phyloP scores from a whole-genome alignment of 2,113 vertebrate species.

The Leptosomus discolor region DNA sequence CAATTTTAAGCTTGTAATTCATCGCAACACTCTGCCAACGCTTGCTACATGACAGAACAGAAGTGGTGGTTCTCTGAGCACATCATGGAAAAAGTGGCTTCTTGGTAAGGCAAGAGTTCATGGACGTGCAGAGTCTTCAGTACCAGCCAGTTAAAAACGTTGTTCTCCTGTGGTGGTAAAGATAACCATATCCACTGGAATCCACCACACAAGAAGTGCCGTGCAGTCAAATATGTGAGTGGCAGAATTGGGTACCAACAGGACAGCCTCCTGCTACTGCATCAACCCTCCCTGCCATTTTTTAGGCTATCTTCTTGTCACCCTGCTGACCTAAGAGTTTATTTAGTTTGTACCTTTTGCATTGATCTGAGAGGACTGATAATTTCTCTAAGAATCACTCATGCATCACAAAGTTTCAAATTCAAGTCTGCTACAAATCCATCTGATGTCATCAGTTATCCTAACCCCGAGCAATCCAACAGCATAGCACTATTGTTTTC shows the following conservation, averaged over 20 bases:
- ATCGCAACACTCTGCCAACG: neutral
- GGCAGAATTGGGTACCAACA: neutral
- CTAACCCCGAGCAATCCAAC: neutral
- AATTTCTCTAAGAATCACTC: neutral
- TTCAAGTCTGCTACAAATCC: neutral
- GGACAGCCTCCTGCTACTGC: neutral
- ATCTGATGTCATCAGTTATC: constrained; percentile 48
- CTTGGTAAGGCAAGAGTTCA: neutral
- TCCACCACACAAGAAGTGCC: neutral
- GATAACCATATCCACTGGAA: neutral
- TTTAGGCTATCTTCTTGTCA: neutral
- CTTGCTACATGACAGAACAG: neutral
- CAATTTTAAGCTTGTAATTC: neutral
- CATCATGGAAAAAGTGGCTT: neutral
- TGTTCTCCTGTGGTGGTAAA: neutral
- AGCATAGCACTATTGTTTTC: constrained; percentile 22
- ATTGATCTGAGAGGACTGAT: neutral
- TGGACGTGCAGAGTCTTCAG: neutral
- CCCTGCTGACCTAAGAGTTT: neutral
- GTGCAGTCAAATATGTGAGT: neutral
- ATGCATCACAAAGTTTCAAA: neutral
- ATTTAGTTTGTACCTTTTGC: neutral
- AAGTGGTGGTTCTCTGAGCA: neutral
- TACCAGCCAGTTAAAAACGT: neutral
- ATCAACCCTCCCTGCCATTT: neutral